Evolutionary conservation across 2,888 invertebrate genomes (phyloP).

Genomic region (Augochlorella aurata): DNA sequence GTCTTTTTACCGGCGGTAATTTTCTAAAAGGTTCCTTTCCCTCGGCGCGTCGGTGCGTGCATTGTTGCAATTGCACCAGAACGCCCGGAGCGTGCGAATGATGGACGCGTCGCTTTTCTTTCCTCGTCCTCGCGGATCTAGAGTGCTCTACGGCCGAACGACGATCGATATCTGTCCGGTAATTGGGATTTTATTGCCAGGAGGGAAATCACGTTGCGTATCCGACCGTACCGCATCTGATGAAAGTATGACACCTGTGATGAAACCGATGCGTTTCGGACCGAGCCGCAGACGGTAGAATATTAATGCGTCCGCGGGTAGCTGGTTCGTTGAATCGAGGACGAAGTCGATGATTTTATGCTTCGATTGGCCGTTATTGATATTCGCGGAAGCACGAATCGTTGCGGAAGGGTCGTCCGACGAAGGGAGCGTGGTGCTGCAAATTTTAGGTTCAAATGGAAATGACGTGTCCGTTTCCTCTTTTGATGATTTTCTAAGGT

Average conservation of each 20-base stretch:
- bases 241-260: neutral
- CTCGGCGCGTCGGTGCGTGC: slow-evolving; percentile 34
- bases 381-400: neutral
- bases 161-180: slow-evolving; percentile 33
- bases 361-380: neutral
- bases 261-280: neutral
- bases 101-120: slow-evolving; percentile 53
- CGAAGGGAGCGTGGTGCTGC: neutral
- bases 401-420: no score
- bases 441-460: neutral
- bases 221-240: neutral
- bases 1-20: slow-evolving; percentile 63
- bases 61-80: slow-evolving; percentile 62
- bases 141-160: neutral
- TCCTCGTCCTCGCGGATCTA: slow-evolving; percentile 18
- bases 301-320: neutral
- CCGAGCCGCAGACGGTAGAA: neutral
- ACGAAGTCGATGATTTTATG: neutral
- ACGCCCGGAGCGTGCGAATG: slow-evolving; percentile 57
- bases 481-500: no score
- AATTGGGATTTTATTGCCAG: slow-evolving; percentile 18
- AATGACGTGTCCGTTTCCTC: neutral
- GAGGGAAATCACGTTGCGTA: neutral
- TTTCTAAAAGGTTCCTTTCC: slow-evolving; percentile 70
- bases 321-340: neutral